Conservation (phyloP, 2,888 invertebrate species). For the Drosophila paramelanica region DNA sequence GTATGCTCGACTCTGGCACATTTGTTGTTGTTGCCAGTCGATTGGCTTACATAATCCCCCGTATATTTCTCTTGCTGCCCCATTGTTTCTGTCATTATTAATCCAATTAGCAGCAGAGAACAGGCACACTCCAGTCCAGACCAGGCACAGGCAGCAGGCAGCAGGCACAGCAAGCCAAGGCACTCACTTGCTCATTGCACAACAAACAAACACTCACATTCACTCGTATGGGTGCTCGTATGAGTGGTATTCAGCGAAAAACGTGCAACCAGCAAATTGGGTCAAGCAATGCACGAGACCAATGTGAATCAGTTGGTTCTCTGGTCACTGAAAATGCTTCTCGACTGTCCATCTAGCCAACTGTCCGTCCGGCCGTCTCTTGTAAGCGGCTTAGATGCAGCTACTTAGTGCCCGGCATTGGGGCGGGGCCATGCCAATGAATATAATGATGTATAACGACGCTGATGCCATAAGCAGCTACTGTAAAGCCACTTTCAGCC, state of each 20-base stretch:
- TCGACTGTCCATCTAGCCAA: conserved; percentile 2
- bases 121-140: conserved; percentile 43
- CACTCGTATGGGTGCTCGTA: conserved; percentile 13
- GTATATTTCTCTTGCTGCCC: conserved; percentile 50
- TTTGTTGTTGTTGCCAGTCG: conserved; percentile 36
- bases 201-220: conserved; percentile 23
- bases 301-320: conserved; percentile 16
- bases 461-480: conserved; percentile 38
- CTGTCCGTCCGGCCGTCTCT: conserved; percentile 8
- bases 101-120: conserved; percentile 74
- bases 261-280: conserved; percentile 48
- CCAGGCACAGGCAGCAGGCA: conserved; percentile 50
- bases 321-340: conserved; percentile 14
- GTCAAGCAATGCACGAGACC: conserved; percentile 60
- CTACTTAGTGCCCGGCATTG: conserved; percentile 52
- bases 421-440: conserved; percentile 32
- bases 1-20: conserved; percentile 29
- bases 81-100: conserved; percentile 76
- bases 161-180: conserved; percentile 33
- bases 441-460: conserved; percentile 44
- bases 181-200: conserved; percentile 37
- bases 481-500: conserved; percentile 19
- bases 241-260: conserved; percentile 13
- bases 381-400: conserved; percentile 63
- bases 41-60: conserved; percentile 66